phyloP scores from a whole-genome alignment of 1,140 invertebrate species.

The Drosophila subpulchrella region DNA sequence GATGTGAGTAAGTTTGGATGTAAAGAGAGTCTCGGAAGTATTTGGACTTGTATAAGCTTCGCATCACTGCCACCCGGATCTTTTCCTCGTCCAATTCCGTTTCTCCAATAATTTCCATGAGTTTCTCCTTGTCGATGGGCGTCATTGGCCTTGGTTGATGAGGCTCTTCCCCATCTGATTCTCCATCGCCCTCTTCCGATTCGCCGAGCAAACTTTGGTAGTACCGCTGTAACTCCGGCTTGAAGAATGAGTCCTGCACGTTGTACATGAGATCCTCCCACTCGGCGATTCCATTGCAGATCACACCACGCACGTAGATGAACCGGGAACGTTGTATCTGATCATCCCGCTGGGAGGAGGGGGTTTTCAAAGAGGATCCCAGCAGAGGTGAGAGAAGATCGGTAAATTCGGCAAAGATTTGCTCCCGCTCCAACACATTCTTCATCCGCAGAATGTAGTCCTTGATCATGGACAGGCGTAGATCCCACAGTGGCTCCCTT shows the following conservation, averaged over 20 bases:
- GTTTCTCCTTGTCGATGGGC: conserved; percentile 7
- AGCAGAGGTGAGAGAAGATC: conserved; percentile 11
- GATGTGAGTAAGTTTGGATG: conserved; percentile 73
- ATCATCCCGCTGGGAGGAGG: not conserved
- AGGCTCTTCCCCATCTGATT: not conserved
- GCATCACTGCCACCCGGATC: conserved; percentile 15
- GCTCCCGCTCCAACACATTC: conserved; percentile 23
- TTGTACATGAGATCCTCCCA: conserved; percentile 66
- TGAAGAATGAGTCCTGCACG: conserved; percentile 58
- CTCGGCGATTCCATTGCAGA: conserved; percentile 70
- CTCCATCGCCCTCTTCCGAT: conserved; percentile 20
- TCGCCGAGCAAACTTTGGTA: conserved; percentile 18
- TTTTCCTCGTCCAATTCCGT: conserved; percentile 2
- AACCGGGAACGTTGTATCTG: conserved; percentile 58
- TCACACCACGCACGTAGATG: conserved; percentile 74
- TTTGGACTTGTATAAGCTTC: conserved; percentile 51
- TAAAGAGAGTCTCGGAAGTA: conserved; percentile 68
- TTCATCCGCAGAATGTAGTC: conserved; percentile 48
- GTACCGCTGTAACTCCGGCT: conserved; percentile 54
- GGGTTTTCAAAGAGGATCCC: conserved; percentile 7
- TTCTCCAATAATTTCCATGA: not conserved
- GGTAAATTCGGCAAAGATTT: conserved; percentile 37
- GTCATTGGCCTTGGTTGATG: conserved; percentile 1
- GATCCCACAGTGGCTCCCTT: conserved; percentile 51
- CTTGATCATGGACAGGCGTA: conserved; percentile 47